Evolutionary conservation across 2,888 invertebrate genomes (phyloP).

Genomic region (Eretmocerus hayati): DNA sequence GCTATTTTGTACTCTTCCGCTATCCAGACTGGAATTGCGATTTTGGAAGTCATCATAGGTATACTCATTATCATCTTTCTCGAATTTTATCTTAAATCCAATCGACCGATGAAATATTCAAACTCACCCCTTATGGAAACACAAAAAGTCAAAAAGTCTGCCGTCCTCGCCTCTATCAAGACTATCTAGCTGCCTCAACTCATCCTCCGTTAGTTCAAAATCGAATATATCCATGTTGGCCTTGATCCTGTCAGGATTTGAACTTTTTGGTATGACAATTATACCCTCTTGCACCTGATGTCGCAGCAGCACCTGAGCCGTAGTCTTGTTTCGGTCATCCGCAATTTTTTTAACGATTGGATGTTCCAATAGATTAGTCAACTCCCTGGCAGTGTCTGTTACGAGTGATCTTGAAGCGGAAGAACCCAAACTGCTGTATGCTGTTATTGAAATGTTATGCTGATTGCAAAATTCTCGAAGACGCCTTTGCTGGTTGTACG

Average conservation of each 20-base stretch:
- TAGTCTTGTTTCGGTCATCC: conserved; percentile 53
- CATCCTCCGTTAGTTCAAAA: conserved; percentile 54
- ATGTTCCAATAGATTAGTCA: conserved; percentile 57
- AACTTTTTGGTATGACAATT: conserved; percentile 72
- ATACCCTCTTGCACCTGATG: conserved; percentile 62
- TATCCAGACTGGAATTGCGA: too few species aligned
- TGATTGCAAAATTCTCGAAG: conserved; percentile 58
- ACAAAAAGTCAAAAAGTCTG: conserved; percentile 60
- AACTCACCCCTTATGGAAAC: conserved; percentile 43
- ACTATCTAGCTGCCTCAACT: conserved; percentile 50
- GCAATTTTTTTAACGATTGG: conserved; percentile 55
- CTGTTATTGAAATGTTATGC: conserved; percentile 61
- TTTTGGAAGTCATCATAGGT: too few species aligned
- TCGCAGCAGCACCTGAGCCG: conserved; percentile 66
- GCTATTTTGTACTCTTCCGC: too few species aligned
- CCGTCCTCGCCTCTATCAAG: conserved; percentile 59
- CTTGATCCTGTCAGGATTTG: conserved; percentile 60
- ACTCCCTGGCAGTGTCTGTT: background rate
- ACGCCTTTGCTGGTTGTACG: conserved; percentile 65
- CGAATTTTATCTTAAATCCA: too few species aligned
- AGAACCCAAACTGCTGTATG: conserved; percentile 64
- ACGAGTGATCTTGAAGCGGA: conserved; percentile 55
- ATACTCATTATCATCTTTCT: too few species aligned
- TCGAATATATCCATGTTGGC: conserved; percentile 64
- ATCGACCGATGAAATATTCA: too few species aligned